Base-by-base conservation (phyloP, 2,113 vertebrate species). In the Tapirus terrestris region DNA sequence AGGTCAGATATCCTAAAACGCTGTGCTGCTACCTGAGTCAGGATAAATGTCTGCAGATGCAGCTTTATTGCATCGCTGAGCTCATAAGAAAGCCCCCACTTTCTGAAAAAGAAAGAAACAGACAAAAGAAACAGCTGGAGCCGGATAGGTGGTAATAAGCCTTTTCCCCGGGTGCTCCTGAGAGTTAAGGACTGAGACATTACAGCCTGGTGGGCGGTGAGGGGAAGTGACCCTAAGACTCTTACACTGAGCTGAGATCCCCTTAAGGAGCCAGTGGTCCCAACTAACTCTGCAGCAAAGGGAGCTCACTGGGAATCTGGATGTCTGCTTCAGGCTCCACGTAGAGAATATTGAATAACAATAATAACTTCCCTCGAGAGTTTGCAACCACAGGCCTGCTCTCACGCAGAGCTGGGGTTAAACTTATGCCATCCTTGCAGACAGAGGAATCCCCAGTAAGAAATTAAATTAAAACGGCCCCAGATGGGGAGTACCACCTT, bases 21-120 rank as follows among this genome's bases (percentile, higher is more conserved):
- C 27, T 33, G 1, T 10, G 2, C 33, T 0, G 4, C 8, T 2
- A 2, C 56, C 33, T 5, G 27, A 2, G 4, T 39, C 29, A 0
- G 1, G 18, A 1, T 39, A 12, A 6, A 43, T 10, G 17, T 91
- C 36, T 25, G 18, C 25, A 20, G n/a, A 17, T 6, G 2, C 12
- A 9, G 16, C n/a, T 1, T 6, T 0, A 20, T 3, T 0, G 17
- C 39, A 2, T 2, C 6, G 51, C 60, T 45, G 48, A 31, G 39
- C 29, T 79, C 58, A 1, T 60, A 29, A 31, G 70, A 21, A 85
- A 67, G 45, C 10, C 9, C 29, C 43, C 0, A 2, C 43, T 36
- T 65, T 56, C 25, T n/a, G 31, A 5, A 45, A 65, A 36, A 45
- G 17, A 60, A 18, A 25, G 23, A 76, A 9, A 45, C 31, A 33